Evolutionary conservation across 2,113 vertebrate species (phyloP).

Genomic region (Albula glossodonta): DNA sequence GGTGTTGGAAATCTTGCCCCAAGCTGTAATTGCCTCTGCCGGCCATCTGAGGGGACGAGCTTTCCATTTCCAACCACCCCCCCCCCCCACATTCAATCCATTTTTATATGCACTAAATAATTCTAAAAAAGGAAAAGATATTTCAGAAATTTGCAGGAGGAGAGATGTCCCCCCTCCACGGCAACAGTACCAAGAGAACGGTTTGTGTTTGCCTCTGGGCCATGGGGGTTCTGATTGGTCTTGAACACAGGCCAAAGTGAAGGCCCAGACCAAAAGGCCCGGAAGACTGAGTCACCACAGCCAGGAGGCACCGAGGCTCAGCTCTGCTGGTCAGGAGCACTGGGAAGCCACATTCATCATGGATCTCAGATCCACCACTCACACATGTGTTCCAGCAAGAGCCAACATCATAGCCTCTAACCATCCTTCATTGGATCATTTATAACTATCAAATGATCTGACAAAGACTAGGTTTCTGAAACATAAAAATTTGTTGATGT

Average conservation of each 20-base stretch:
- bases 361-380: background rate
- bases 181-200: slow-evolving; percentile 38
- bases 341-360: slow-evolving; percentile 15
- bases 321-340: background rate
- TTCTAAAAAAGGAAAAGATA: slow-evolving; percentile 43
- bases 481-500: too few relatives aligned
- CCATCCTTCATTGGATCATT: too few relatives aligned
- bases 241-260: slow-evolving; percentile 33
- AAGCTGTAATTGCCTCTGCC: slow-evolving; percentile 36
- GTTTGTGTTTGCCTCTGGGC: slow-evolving; percentile 33
- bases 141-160: slow-evolving; percentile 36
- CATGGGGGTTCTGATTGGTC: slow-evolving; percentile 32
- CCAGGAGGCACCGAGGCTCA: background rate
- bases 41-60: slow-evolving; percentile 29
- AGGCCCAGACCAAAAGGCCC: slow-evolving; percentile 14
- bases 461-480: too few relatives aligned
- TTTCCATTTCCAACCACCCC: slow-evolving; percentile 48
- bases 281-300: background rate
- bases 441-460: too few relatives aligned
- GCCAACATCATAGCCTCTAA: background rate
- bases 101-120: slow-evolving; percentile 42
- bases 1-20: slow-evolving; percentile 31
- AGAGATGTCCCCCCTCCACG: slow-evolving; percentile 22
- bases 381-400: background rate
- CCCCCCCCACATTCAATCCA: slow-evolving; percentile 40